Evolutionary conservation across 2,113 vertebrate species (phyloP), one percentile per base, ranked within the genome.

Genomic region (Merops nubicus): DNA sequence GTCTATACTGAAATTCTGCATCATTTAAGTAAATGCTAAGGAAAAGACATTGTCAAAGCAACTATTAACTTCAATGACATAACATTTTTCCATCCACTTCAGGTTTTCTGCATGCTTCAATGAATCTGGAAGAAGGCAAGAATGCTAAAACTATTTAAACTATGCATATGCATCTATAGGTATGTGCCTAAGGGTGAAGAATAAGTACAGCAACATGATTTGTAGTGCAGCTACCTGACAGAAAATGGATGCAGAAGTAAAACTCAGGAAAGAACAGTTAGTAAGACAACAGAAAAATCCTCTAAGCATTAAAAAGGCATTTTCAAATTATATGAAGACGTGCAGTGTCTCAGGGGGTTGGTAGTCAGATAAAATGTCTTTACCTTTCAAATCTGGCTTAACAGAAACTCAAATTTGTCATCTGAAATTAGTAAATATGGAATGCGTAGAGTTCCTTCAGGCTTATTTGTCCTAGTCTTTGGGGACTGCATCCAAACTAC

Each of bases 301-400:
- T 45, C 15, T n/a, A 29, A 59, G 29, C 34, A 42, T 64, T 56
- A 31, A 86, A 60, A 68, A 53, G 43, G 0, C 0, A 6, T 28
- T 91, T 82, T 76, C 23, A 50, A 31, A 34, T 43, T 65, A 15
- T 23, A 50, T 17, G 20, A 84, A 65, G 13, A 9, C 1, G 2
- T 1, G 0, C 12, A 43, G 1, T 48, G 10, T 81, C n/a, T 85
- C 45, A 38, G 2, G 10, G 2, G 4, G 6, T 34, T 47, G 26
- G 56, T 40, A 76, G 43, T 63, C 6, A 31, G 7, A n/a, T 50
- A 60, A 75, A 85, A 75, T 50, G 2, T 1, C 6, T 80, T 36
- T 51, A n/a, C 1, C 5, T 56, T 87, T 87, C 20, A 87, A 64
- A 87, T 63, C 4, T 64, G 19, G 2, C 4, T 88, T 64, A 87